Percentiles rank a stretch among this genome's conserved stretches.
These are phyloP conservation scores for Sebastes steindachneri DNA, from an alignment of 2,797 vertebrate genomes.

Conservation along the genomic window DNA sequence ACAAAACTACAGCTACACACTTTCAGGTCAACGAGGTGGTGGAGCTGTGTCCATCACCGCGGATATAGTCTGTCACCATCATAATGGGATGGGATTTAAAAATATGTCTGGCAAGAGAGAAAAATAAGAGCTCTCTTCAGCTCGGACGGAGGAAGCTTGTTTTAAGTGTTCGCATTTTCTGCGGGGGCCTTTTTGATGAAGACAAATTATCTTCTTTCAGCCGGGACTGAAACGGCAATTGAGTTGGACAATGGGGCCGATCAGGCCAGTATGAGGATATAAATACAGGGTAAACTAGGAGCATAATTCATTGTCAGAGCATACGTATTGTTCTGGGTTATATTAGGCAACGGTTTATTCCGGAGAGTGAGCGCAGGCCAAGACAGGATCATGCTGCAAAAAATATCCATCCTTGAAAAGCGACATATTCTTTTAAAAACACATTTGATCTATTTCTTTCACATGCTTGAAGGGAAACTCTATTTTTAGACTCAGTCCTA, in stretches of 20 bases:
- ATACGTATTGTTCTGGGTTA: conserved; percentile 53
- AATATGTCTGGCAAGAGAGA: conserved; percentile 39
- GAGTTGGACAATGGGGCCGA: conserved; percentile 55
- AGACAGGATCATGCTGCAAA: conserved; percentile 64
- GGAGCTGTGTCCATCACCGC: conserved; percentile 66
- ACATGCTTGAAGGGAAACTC: background rate
- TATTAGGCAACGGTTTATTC: conserved; percentile 58
- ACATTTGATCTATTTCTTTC: background rate
- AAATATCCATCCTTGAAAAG: conserved; percentile 18
- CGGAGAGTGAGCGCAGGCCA: conserved; percentile 4
- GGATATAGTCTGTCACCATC: conserved; percentile 75
- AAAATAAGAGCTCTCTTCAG: conserved; percentile 21
- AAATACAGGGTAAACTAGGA: conserved; percentile 47
- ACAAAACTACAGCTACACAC: conserved; percentile 16
- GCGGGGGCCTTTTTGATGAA: conserved; percentile 49
- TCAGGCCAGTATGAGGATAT: conserved; percentile 41
- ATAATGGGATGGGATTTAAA: conserved; percentile 73
- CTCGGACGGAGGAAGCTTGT: conserved; percentile 22
- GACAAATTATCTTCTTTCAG: conserved; percentile 50
- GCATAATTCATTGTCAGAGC: conserved; percentile 60
- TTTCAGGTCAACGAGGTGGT: conserved; percentile 47
- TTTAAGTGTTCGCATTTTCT: conserved; percentile 54
- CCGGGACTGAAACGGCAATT: conserved; percentile 43
- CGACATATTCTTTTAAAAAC: background rate
- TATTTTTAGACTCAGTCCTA: conserved; percentile 6